phyloP scores from a whole-genome alignment of 1,140 invertebrate species.

The Sitophilus oryzae region DNA sequence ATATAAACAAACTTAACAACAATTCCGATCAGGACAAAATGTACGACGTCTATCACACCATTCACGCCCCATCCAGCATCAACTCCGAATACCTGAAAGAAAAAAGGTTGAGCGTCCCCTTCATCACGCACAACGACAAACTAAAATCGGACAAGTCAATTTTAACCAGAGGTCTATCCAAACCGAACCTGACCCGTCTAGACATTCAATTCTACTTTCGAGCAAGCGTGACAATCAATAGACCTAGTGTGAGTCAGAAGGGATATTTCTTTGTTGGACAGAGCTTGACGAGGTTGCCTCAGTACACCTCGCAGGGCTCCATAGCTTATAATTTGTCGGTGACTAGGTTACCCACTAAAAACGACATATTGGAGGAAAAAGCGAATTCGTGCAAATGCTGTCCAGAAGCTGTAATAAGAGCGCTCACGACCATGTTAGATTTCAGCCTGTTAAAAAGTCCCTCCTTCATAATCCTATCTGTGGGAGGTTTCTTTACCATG shows the following conservation, averaged over 20 bases:
- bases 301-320: slow-evolving; percentile 74
- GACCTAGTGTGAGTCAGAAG: slow-evolving; percentile 74
- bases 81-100: slow-evolving; percentile 12
- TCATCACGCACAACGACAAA: slow-evolving; percentile 28
- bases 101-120: slow-evolving; percentile 38
- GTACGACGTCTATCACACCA: slow-evolving; percentile 54
- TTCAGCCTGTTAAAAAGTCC: slow-evolving; percentile 77
- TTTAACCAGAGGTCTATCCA: slow-evolving; percentile 8
- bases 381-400: slow-evolving; percentile 62
- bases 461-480: slow-evolving; percentile 78
- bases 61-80: slow-evolving; percentile 17
- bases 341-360: slow-evolving; percentile 69
- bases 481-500: slow-evolving; percentile 89
- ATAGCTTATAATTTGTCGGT: slow-evolving; percentile 78
- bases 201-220: too few species aligned
- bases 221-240: slow-evolving; percentile 48
- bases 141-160: slow-evolving; percentile 16
- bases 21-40: slow-evolving; percentile 71
- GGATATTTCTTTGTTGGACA: slow-evolving; percentile 88
- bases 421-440: slow-evolving; percentile 80
- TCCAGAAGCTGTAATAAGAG: slow-evolving; percentile 68
- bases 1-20: too few species aligned
- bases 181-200: slow-evolving; percentile 11
- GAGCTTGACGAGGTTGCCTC: slow-evolving; percentile 69
- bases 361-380: slow-evolving; percentile 60